phyloP scores from a whole-genome alignment of 2,888 invertebrate species.

The Pteria penguin region DNA sequence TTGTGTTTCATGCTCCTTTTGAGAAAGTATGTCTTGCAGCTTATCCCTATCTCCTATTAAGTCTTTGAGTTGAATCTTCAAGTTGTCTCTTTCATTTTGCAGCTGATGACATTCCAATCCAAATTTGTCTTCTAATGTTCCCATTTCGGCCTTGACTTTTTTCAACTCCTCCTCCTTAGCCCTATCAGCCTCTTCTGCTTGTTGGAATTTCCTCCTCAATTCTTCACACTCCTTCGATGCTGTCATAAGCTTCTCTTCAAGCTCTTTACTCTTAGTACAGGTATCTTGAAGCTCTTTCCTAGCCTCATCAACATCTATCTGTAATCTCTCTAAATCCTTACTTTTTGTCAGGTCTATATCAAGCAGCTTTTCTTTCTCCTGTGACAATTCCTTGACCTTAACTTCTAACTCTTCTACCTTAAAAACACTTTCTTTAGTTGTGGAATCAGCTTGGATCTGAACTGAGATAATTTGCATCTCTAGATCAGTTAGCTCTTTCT shows the following conservation, averaged over 20 bases:
- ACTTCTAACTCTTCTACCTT: slow-evolving; percentile 32
- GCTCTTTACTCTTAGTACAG: slow-evolving; percentile 5
- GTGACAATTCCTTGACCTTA: slow-evolving; percentile 31
- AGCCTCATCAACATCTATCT: slow-evolving; percentile 34
- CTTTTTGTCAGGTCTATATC: slow-evolving; percentile 48
- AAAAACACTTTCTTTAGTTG: slow-evolving; percentile 4
- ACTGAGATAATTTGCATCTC: slow-evolving; percentile 45
- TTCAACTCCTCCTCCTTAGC: slow-evolving; percentile 38
- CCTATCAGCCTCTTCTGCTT: slow-evolving; percentile 32
- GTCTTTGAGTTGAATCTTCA: slow-evolving; percentile 25
- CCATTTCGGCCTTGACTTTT: slow-evolving; percentile 8
- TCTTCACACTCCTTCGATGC: slow-evolving; percentile 22
- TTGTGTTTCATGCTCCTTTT: slow-evolving; percentile 19
- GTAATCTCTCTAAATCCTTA: slow-evolving; percentile 47
- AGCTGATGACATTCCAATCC: slow-evolving; percentile 54
- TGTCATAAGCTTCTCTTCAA: slow-evolving; percentile 15
- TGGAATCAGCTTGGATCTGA: slow-evolving; percentile 41
- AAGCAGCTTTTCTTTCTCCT: slow-evolving; percentile 49
- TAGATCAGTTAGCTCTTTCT: slow-evolving; percentile 31
- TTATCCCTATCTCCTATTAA: slow-evolving; percentile 27
- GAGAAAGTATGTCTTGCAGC: slow-evolving; percentile 11
- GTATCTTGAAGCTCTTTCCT: slow-evolving; percentile 16
- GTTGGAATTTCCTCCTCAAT: slow-evolving; percentile 37
- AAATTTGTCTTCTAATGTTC: slow-evolving; percentile 27
- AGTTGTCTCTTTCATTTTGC: slow-evolving; percentile 51